These are phyloP conservation scores for Crypturellus undulatus DNA, from an alignment of 2,113 vertebrate species.

Conservation along the genomic window DNA sequence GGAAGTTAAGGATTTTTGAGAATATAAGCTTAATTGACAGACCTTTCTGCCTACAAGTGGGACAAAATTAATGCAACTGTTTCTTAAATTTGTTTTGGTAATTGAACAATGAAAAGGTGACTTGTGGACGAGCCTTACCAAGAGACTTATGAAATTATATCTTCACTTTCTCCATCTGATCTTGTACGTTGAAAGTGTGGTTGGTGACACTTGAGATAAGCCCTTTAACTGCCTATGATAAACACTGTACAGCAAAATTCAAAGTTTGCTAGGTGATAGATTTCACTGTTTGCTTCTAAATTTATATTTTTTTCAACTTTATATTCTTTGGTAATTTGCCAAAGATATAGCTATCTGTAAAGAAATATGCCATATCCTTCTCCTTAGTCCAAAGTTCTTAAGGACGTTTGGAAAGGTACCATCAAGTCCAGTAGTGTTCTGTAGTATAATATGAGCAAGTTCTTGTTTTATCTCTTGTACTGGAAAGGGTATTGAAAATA, in stretches of 20 bases:
- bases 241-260: not conserved
- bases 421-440: not conserved
- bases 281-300: not conserved
- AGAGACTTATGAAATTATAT: not conserved
- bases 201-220: not conserved
- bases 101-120: not conserved
- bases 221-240: not conserved
- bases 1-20: not conserved
- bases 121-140: not conserved
- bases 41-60: not conserved
- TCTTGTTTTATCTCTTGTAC: not conserved
- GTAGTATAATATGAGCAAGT: not conserved
- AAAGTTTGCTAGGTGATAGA: not conserved
- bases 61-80: not conserved
- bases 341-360: not conserved
- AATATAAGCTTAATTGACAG: not conserved
- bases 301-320: not conserved
- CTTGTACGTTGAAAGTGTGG: not conserved
- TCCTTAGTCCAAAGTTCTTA: not conserved
- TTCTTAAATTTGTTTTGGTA: not conserved
- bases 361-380: not conserved
- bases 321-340: not conserved
- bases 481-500: conserved; percentile 11
- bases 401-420: conserved; percentile 19
- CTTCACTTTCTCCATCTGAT: not conserved